A percentile compares a stretch with the other conserved stretches of the same genome.
These are phyloP conservation scores for Herpetotheres cachinnans DNA, from an alignment of 2,113 vertebrate genomes.

Conservation along the genomic window DNA sequence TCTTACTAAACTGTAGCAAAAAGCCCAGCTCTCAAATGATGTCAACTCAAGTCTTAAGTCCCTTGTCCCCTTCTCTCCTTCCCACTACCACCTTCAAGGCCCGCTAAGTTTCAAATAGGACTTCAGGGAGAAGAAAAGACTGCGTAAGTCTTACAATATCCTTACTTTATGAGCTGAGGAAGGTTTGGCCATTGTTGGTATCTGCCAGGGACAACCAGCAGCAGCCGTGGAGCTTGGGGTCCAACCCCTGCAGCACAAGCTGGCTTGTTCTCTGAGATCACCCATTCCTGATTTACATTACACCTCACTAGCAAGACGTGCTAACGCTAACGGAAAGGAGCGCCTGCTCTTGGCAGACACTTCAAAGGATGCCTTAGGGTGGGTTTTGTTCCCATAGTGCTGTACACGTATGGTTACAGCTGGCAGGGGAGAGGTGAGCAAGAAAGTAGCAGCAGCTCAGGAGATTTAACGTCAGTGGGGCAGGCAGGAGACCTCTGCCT, in stretches of 20 bases:
- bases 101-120: neutral
- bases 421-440: neutral
- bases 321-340: neutral
- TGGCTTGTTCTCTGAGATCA: neutral
- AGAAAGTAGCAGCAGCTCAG: neutral
- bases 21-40: neutral
- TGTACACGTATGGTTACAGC: fast-evolving
- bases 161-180: neutral
- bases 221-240: fast-evolving
- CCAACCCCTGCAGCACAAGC: neutral
- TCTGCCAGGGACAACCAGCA: neutral
- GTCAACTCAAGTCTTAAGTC: neutral
- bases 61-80: neutral
- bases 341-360: neutral
- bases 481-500: neutral
- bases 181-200: neutral
- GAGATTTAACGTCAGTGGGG: neutral
- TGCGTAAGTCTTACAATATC: neutral
- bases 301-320: neutral
- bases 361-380: neutral
- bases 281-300: neutral
- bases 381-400: neutral
- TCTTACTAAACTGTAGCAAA: neutral
- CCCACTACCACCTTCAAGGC: neutral
- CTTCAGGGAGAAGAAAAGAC: neutral